Percentiles rank a stretch among this genome's conserved stretches.
These are phyloP conservation scores for Nannospalax galili DNA, from an alignment of 2,113 vertebrate species.

Conservation along the genomic window DNA sequence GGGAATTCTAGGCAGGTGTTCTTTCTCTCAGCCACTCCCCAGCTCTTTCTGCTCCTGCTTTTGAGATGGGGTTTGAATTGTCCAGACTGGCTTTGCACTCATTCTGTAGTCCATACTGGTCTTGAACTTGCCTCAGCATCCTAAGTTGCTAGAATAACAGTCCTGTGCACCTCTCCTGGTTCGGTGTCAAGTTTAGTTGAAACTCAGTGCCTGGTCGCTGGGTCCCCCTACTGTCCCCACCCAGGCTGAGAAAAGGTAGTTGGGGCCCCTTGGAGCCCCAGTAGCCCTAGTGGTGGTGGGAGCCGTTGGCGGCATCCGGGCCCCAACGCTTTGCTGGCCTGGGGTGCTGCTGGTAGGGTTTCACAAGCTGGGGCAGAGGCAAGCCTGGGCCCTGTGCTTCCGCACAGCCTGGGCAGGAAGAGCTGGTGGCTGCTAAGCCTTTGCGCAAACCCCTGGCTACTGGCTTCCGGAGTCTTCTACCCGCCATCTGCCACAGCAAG, in stretches of 20 bases:
- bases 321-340: background rate
- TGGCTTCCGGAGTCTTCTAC: slow-evolving; percentile 70
- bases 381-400: slow-evolving; percentile 14
- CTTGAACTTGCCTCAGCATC: background rate
- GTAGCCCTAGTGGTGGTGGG: background rate
- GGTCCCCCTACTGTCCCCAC: too few relatives aligned
- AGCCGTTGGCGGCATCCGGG: slow-evolving; percentile 61
- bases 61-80: background rate
- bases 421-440: slow-evolving; percentile 79
- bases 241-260: background rate
- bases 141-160: background rate
- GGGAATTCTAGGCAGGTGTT: background rate
- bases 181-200: background rate
- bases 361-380: slow-evolving; percentile 78
- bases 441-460: background rate
- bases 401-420: slow-evolving; percentile 65
- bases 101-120: background rate
- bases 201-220: background rate
- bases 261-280: background rate
- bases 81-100: background rate
- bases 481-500: background rate
- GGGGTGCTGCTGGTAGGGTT: slow-evolving; percentile 69
- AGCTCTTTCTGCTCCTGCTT: background rate
- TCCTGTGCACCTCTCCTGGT: background rate
- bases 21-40: background rate